Percentiles rank a stretch among this genome's conserved stretches.
Conservation (phyloP, 2,113 vertebrate genomes). For the Campylomormyrus tamandua region DNA sequence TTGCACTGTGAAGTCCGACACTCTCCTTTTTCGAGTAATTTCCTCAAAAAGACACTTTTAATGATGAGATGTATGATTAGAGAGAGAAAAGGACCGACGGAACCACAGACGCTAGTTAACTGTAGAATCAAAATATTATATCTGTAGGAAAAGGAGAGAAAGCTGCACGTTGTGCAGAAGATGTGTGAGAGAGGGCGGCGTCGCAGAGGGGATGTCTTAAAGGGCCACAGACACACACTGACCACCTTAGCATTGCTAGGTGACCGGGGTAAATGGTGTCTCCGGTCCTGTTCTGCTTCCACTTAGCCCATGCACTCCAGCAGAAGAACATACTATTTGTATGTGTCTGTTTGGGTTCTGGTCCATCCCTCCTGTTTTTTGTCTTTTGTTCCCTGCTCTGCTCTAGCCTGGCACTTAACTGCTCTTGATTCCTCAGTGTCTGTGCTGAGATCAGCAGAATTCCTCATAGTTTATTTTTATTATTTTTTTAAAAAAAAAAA, state of each 20-base stretch:
- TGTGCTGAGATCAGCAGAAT: background rate
- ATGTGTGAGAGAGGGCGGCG: background rate
- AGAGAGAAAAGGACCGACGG: constrained; percentile 35
- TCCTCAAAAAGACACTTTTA: constrained; percentile 23
- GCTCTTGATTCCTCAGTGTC: background rate
- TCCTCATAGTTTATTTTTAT: background rate
- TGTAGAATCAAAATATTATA: constrained; percentile 51
- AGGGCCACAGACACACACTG: background rate
- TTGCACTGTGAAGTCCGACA: constrained; percentile 11
- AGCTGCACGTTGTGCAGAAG: constrained; percentile 38
- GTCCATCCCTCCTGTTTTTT: background rate
- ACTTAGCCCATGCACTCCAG: background rate
- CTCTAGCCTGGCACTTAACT: background rate
- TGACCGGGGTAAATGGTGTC: background rate
- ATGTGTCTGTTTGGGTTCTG: background rate
- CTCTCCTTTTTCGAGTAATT: constrained; percentile 9
- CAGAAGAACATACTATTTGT: background rate
- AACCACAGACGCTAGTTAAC: constrained; percentile 41
- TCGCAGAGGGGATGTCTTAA: background rate
- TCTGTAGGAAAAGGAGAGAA: constrained; percentile 38
- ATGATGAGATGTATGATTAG: constrained; percentile 24
- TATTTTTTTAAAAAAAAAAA: too few species aligned
- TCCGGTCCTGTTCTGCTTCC: background rate
- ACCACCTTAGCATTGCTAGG: background rate
- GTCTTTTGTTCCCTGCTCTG: background rate